Percentiles rank a stretch among this genome's conserved stretches.
These are phyloP conservation scores for Anas acuta DNA, from an alignment of 2,797 vertebrate genomes.

Conservation along the genomic window DNA sequence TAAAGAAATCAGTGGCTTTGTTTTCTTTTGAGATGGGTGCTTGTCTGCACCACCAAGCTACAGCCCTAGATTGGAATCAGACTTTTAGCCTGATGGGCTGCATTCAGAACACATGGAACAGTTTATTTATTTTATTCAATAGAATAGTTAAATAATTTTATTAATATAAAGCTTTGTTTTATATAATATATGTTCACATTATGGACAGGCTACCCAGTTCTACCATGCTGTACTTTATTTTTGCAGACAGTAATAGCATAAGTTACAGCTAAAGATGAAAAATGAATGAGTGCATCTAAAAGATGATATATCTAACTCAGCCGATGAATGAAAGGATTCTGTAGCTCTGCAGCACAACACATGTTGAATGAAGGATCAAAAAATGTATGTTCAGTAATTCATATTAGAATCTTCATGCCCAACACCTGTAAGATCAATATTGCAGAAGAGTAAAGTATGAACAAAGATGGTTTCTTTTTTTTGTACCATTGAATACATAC, in stretches of 20 bases:
- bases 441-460: constrained; percentile 1
- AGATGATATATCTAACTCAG: not conserved
- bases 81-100: not conserved
- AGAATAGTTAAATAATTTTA: not conserved
- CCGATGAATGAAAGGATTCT: not conserved
- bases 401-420: not conserved
- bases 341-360: not conserved
- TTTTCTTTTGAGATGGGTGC: not conserved
- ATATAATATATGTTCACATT: not conserved
- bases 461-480: not conserved
- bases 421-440: not conserved
- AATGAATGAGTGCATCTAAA: not conserved
- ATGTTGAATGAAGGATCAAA: not conserved
- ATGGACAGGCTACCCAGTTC: not conserved
- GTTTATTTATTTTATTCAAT: not conserved
- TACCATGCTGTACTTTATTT: not conserved
- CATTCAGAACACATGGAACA: not conserved
- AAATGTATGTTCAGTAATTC: not conserved
- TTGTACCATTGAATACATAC: not conserved
- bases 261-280: not conserved
- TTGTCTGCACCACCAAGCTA: not conserved
- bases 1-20: not conserved
- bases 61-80: not conserved
- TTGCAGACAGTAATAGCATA: not conserved
- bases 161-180: not conserved